These are phyloP conservation scores for Panagrolaimus sp. DNA, from an alignment of 1,140 invertebrate genomes.

Conservation along the genomic window DNA sequence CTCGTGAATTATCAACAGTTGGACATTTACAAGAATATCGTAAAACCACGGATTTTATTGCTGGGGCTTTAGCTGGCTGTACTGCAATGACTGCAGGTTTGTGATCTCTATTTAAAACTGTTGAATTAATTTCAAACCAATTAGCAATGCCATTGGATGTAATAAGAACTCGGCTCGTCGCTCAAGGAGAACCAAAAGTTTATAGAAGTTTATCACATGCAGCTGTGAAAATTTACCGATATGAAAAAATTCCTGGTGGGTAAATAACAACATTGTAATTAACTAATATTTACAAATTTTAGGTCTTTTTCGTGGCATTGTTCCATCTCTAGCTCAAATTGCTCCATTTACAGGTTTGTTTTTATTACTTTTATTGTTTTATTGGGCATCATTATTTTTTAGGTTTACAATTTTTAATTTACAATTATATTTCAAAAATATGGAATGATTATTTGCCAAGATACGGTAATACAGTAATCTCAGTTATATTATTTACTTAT, in stretches of 20 bases:
- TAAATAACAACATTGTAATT: no score
- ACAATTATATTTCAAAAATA: conserved; percentile 24
- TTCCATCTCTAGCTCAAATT: conserved; percentile 33
- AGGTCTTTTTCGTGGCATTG: conserved; percentile 31
- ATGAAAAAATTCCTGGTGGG: conserved; percentile 23
- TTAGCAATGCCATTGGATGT: conserved; percentile 89
- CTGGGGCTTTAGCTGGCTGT: conserved; percentile 73
- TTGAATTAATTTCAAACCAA: no score
- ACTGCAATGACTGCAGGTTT: conserved; percentile 71
- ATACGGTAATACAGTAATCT: background rate
- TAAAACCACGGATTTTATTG: conserved; percentile 65
- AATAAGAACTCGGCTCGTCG: conserved; percentile 60
- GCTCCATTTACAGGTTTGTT: conserved; percentile 33
- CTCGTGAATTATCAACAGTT: conserved; percentile 18
- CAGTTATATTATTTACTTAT: no score
- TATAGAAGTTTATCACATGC: conserved; percentile 25
- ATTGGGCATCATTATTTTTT: conserved; percentile 3
- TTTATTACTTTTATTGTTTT: background rate
- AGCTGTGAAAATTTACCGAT: conserved; percentile 26
- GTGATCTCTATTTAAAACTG: no score
- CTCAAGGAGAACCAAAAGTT: conserved; percentile 29
- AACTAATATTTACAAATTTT: no score
- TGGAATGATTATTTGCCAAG: conserved; percentile 23
- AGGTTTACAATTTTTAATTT: conserved; percentile 32
- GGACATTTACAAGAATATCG: conserved; percentile 14